These are phyloP conservation scores for Climacteris rufus DNA, from an alignment of 2,113 vertebrate species.

Conservation along the genomic window DNA sequence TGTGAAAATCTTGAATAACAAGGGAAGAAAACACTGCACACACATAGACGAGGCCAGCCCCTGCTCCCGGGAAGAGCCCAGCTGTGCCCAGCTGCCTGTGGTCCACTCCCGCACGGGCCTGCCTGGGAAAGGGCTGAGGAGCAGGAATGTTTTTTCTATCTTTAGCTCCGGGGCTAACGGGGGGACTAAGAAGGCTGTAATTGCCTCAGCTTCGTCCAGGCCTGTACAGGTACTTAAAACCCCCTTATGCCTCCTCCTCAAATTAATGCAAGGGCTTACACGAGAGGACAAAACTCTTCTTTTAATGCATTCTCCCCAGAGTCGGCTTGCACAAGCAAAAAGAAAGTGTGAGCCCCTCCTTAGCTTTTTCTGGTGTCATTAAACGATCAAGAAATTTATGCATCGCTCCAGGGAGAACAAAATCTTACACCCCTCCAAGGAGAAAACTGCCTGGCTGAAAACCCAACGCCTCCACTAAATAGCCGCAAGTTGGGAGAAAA, in stretches of 20 bases:
- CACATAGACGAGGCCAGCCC: not conserved
- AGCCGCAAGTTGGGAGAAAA: not conserved
- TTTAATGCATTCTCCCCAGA: not conserved
- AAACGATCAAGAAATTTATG: not conserved
- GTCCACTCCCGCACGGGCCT: rapidly evolving
- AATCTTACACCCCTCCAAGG: not conserved
- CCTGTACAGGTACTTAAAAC: rapidly evolving
- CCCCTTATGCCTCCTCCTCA: not conserved
- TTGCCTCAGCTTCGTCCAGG: not conserved
- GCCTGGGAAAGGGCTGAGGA: not conserved
- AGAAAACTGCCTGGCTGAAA: not conserved
- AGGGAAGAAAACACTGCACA: not conserved
- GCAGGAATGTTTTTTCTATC: not conserved
- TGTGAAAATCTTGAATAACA: not conserved
- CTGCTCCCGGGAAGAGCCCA: not conserved
- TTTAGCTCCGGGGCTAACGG: not conserved
- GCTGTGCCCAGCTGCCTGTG: not conserved
- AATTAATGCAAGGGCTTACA: not conserved
- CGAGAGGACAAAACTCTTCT: not conserved
- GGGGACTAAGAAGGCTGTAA: rapidly evolving
- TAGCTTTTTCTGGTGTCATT: not conserved
- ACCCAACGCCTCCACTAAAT: not conserved
- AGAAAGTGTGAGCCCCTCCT: not conserved
- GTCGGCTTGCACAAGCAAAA: not conserved
- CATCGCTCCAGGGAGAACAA: not conserved